A percentile compares a stretch with the other conserved stretches of the same genome.
Conservation (phyloP, 2,113 vertebrate genomes). For the crab-eating macaque (Macaca fascicularis) region T2T-MFA8v1.1 NC_088385.1:1564001-1564500, state of each 20-base stretch:
- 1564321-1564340: background rate
- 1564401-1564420: constrained; percentile 15
- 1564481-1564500: background rate
- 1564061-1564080: background rate
- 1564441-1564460: background rate
- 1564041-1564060: background rate
- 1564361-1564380: background rate
- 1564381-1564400: background rate
- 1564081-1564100: background rate
- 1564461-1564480: constrained; percentile 21
- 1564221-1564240: background rate
- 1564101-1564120: background rate
- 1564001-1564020: background rate
- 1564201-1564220: background rate
- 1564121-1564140: background rate
- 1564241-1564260: background rate
- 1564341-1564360: background rate
- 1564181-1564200: background rate
- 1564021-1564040: background rate
- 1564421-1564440: background rate
- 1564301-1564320: background rate
- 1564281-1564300: background rate
- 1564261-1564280: background rate
- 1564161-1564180: background rate
- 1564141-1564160: background rate